These are phyloP conservation scores for Solea senegalensis DNA, from an alignment of 2,113 vertebrate species.

Conservation along the genomic window DNA sequence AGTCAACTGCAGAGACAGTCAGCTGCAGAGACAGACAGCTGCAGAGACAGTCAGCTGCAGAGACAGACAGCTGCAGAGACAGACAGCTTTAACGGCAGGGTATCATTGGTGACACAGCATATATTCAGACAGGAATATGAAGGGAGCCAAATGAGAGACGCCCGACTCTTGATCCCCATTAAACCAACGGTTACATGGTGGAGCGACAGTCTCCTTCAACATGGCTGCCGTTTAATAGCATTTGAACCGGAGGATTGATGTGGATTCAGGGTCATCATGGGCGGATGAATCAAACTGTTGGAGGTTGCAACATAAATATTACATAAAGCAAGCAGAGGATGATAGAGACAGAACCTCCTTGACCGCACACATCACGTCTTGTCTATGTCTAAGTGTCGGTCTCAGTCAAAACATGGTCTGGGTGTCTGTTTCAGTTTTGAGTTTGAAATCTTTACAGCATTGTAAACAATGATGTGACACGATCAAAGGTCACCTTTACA, in stretches of 20 bases:
- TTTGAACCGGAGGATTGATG: slow-evolving; percentile 34
- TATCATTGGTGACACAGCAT: too few relatives aligned
- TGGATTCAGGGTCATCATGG: slow-evolving; percentile 10
- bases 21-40: too few relatives aligned
- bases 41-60: too few relatives aligned
- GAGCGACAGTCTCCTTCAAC: slow-evolving; percentile 13
- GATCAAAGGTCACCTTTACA: too few relatives aligned
- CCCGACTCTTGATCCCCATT: slow-evolving; percentile 44
- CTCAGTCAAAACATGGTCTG: slow-evolving; percentile 8
- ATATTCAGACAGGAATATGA: neutral
- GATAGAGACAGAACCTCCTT: slow-evolving; percentile 11
- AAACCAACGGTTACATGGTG: slow-evolving; percentile 46
- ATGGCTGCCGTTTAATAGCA: neutral
- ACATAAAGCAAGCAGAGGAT: slow-evolving; percentile 25
- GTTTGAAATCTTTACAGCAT: too few relatives aligned
- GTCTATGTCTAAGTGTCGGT: slow-evolving; percentile 13
- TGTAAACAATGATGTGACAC: too few relatives aligned
- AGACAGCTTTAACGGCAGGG: too few relatives aligned
- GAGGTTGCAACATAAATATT: slow-evolving; percentile 43
- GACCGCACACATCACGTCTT: slow-evolving; percentile 13
- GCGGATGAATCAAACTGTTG: slow-evolving; percentile 9
- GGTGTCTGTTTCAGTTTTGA: neutral
- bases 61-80: too few relatives aligned
- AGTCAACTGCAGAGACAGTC: too few relatives aligned
- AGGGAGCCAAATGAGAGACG: neutral